phyloP scores from a whole-genome alignment of 2,888 invertebrate genomes.

The Hemicrepidius hirtus region DNA sequence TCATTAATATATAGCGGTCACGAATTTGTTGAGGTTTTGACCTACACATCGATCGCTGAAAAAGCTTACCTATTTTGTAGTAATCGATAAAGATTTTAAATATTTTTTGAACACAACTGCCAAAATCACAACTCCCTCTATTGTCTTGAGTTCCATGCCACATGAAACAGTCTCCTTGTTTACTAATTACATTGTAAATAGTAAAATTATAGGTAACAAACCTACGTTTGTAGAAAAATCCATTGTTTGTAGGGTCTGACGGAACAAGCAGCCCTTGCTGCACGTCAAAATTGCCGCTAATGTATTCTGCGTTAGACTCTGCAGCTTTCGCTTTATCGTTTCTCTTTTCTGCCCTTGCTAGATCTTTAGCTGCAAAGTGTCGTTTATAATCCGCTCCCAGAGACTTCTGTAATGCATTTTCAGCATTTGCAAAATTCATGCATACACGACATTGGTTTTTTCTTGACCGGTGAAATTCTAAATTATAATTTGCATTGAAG shows the following conservation, averaged over 20 bases:
- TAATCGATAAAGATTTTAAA: slow-evolving; percentile 55
- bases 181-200: slow-evolving; percentile 52
- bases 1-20: slow-evolving; percentile 56
- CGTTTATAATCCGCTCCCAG: no score
- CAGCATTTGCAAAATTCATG: no score
- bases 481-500: slow-evolving; percentile 48
- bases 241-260: slow-evolving; percentile 52
- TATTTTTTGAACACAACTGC: slow-evolving; percentile 49
- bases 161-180: slow-evolving; percentile 57
- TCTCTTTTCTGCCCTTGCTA: neutral
- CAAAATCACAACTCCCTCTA: slow-evolving; percentile 58
- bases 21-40: slow-evolving; percentile 60
- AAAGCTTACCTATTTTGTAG: slow-evolving; percentile 51
- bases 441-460: slow-evolving; percentile 51
- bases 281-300: slow-evolving; percentile 55
- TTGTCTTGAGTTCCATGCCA: slow-evolving; percentile 57
- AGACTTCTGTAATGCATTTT: no score
- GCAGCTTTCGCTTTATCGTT: neutral
- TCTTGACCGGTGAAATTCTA: slow-evolving; percentile 48
- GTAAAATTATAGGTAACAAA: slow-evolving; percentile 53
- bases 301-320: slow-evolving; percentile 26
- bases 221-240: slow-evolving; percentile 55
- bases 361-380: neutral
- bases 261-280: slow-evolving; percentile 54
- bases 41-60: slow-evolving; percentile 61